A percentile compares a stretch with the other conserved stretches of the same genome.
Conservation (phyloP, 2,113 vertebrate genomes). For the Anas platyrhynchos region DNA sequence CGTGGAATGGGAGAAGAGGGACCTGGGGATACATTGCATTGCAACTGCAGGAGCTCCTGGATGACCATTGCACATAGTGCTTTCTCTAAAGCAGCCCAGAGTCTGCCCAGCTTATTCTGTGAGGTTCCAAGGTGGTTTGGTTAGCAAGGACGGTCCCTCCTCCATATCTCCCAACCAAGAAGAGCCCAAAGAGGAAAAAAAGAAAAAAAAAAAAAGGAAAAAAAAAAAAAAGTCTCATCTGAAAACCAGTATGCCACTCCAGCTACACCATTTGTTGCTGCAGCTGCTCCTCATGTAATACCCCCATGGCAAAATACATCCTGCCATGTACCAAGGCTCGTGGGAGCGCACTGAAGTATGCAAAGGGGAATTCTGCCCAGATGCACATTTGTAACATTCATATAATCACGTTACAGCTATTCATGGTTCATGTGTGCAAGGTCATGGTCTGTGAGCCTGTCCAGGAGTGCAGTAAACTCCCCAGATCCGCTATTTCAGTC, state of each 20-base stretch:
- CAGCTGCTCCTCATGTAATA: not conserved
- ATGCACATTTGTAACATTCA: rapidly evolving
- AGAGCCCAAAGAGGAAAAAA: not conserved
- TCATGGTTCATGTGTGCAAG: not conserved
- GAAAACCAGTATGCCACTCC: not conserved
- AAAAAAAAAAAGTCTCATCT: rapidly evolving
- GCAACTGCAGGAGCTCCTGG: not conserved
- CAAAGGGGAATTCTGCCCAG: not conserved
- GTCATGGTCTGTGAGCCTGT: rapidly evolving
- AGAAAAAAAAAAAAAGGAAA: no score
- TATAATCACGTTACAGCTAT: rapidly evolving
- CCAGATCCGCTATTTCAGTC: not conserved
- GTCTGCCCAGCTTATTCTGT: not conserved
- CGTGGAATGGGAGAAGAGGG: rapidly evolving
- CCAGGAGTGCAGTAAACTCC: not conserved
- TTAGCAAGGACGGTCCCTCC: not conserved
- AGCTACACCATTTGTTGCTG: not conserved
- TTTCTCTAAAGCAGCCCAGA: not conserved
- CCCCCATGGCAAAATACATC: not conserved
- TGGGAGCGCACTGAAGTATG: not conserved
- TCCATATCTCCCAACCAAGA: not conserved
- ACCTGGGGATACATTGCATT: rapidly evolving
- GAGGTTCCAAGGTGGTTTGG: not conserved
- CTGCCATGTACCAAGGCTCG: not conserved
- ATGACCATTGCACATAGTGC: rapidly evolving